A percentile compares a stretch with the other conserved stretches of the same genome.
Evolutionary conservation across 2,113 vertebrate genomes (phyloP).

Genomic region (Orcinus orca): DNA sequence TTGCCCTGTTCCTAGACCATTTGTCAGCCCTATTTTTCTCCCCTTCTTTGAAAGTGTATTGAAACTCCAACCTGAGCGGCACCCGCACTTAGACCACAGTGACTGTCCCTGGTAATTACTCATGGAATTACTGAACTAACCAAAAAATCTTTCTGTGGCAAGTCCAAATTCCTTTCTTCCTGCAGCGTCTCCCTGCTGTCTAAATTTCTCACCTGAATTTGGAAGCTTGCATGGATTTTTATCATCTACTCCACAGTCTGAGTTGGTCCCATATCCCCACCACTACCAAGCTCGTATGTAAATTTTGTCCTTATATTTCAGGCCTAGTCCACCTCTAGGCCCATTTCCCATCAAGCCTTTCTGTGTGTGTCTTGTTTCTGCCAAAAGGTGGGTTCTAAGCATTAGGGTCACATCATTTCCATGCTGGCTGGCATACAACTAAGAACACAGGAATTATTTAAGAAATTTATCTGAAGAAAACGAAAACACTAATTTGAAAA

Average conservation of each 20-base stretch:
- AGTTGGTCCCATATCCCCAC: neutral
- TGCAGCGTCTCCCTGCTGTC: neutral
- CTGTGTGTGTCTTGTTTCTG: neutral
- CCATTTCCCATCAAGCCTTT: neutral
- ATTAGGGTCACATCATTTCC: neutral
- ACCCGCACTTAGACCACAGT: neutral
- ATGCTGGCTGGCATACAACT: neutral
- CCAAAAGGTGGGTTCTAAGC: neutral
- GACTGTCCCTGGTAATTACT: neutral
- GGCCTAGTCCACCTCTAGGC: neutral
- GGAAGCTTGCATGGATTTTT: neutral
- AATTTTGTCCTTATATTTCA: neutral
- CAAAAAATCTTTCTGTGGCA: neutral
- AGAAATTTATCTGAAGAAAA: neutral
- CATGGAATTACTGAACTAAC: neutral
- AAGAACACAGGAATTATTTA: neutral
- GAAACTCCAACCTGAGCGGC: neutral
- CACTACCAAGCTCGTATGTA: neutral
- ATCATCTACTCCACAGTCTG: neutral
- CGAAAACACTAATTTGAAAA: neutral
- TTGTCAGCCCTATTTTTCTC: neutral
- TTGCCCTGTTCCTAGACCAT: neutral
- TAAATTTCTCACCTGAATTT: neutral
- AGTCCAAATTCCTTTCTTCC: slow-evolving; percentile 22
- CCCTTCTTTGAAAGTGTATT: neutral